Evolutionary conservation across 1,140 invertebrate species (phyloP).

Genomic region (Portunus trituberculatus): DNA sequence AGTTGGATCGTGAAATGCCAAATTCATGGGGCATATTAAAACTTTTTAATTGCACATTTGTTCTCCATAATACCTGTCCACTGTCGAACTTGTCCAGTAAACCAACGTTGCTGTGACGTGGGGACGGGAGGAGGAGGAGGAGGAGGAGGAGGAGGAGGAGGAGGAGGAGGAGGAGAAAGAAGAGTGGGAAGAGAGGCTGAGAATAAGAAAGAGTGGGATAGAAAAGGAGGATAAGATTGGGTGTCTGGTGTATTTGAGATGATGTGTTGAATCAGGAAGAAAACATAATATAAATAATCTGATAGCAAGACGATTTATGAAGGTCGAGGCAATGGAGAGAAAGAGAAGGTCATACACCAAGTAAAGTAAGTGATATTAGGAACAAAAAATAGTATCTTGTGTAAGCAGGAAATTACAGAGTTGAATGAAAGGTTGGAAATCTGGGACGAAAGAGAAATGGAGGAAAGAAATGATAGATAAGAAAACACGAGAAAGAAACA

Average conservation of each 20-base stretch:
- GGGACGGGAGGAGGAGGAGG: constrained; percentile 15
- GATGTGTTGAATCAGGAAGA: background rate
- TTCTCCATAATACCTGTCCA: constrained; percentile 75
- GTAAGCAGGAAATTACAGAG: background rate
- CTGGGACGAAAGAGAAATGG: background rate
- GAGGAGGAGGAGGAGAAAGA: background rate
- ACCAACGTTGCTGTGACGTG: constrained; percentile 72
- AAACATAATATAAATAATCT: background rate
- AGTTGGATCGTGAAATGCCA: constrained; percentile 73
- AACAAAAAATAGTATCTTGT: background rate
- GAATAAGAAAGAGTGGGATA: constrained; percentile 27
- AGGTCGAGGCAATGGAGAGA: background rate
- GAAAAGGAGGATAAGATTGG: background rate
- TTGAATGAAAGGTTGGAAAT: background rate
- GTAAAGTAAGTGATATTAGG: background rate
- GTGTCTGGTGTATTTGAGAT: background rate
- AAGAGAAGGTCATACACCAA: background rate
- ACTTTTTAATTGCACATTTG: constrained; percentile 76
- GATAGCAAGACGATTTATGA: too few relatives aligned
- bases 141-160: background rate
- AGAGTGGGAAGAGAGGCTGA: constrained; percentile 3
- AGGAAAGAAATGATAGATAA: background rate
- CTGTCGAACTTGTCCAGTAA: constrained; percentile 74
- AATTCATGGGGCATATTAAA: constrained; percentile 76
- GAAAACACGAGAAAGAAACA: background rate